Base-by-base conservation (phyloP, 1,140 invertebrate species). In the Vanessa tameamea region DNA sequence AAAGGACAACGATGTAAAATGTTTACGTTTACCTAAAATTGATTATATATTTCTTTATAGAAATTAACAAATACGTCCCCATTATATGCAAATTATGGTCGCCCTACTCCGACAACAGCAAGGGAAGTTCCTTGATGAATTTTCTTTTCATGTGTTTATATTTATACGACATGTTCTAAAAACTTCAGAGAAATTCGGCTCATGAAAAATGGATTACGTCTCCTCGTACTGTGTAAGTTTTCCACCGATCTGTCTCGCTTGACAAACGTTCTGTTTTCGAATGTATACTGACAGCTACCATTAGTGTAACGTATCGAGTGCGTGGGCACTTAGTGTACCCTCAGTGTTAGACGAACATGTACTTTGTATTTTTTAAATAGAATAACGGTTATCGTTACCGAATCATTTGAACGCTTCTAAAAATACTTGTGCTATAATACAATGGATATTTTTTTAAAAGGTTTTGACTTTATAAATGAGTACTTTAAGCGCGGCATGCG, bases 131-230 rank as follows among this genome's bases (percentile, higher is more conserved):
- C 16, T 71, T 75, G 68, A 75, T 66, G 73, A 75, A 75, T 75
- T 75, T 75, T 63, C 69, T 65, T 75, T 75, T 71, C 47, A 71
- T 59, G 43, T 67, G 68, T 71, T 75, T 70, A 71, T 75, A 64
- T 70, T 71, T 75, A 67, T 71, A 71, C 53, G 66, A 57, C 69
- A 71, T 69, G 73, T 75, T 71, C 59, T 71, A 70, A 67, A 75
- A 72, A 72, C 31, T 69, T 69, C 50, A 14, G 20, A 53, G 66
- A 53, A 69, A 74, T 74, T 69, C 61, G 57, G 59, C 72, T 74
- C 66, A 74, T 74, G 72, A 69, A 74, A 74, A 74, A 74, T 74
- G 72, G 57, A 74, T 74, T 64, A 37, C 66, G 72, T 74, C 66
- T 61, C n/a, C 26, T 43, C 16, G 65, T 50, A 68, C 66, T 74